phyloP scores from a whole-genome alignment of 2,888 invertebrate genomes.

The Gastrophysa polygoni region DNA sequence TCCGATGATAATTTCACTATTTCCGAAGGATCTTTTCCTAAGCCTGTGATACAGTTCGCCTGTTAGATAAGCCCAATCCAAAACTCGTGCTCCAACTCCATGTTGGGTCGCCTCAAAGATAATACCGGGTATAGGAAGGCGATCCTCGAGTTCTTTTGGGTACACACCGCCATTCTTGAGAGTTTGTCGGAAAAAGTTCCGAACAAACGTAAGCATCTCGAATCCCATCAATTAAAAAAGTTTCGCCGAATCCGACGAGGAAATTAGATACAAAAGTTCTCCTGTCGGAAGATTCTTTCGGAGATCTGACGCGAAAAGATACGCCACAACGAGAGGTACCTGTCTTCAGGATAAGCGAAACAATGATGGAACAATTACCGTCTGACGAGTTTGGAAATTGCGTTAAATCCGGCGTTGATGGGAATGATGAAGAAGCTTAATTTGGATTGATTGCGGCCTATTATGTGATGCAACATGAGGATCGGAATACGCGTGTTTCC shows the following conservation, averaged over 20 bases:
- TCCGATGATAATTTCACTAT: too few relatives aligned
- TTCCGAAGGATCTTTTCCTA: conserved; percentile 5
- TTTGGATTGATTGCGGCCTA: background rate
- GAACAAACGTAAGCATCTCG: conserved; percentile 36
- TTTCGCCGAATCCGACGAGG: conserved; percentile 16
- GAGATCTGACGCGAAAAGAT: background rate
- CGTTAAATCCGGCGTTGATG: too few relatives aligned
- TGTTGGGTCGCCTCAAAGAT: conserved; percentile 29
- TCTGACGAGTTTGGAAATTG: background rate
- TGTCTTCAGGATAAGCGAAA: background rate
- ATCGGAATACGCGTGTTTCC: background rate
- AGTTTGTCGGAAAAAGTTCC: conserved; percentile 32
- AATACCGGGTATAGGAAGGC: conserved; percentile 31
- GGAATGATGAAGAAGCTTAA: background rate
- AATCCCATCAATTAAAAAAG: conserved; percentile 40
- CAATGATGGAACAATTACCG: background rate
- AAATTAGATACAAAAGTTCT: conserved; percentile 26
- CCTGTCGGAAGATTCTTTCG: background rate
- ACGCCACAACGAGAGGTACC: background rate
- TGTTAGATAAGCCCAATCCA: conserved; percentile 39
- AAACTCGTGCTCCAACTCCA: conserved; percentile 39
- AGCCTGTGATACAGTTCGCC: conserved; percentile 18
- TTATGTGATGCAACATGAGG: background rate
- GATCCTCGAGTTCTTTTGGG: conserved; percentile 35
- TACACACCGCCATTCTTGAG: conserved; percentile 26